Conservation (phyloP, 2,888 invertebrate species). For the Xestia ashworthii region DNA sequence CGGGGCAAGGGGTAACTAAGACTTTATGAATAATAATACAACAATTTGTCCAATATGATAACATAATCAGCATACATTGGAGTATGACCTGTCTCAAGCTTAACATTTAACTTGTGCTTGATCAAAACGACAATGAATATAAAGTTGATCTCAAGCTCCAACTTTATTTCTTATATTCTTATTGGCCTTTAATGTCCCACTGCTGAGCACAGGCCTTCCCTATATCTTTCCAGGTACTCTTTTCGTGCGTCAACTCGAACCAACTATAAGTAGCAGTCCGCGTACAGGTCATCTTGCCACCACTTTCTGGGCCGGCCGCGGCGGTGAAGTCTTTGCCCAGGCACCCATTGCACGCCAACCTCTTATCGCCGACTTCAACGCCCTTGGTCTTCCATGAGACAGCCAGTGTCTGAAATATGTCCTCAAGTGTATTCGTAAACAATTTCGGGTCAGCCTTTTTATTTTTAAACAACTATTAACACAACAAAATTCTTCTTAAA, state of each 20-base stretch:
- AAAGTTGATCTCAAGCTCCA: neutral
- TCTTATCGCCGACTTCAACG: too few species aligned
- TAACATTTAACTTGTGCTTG: neutral
- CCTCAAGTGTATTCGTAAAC: too few species aligned
- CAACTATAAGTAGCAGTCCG: neutral
- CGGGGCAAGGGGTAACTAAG: neutral
- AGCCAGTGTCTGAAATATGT: too few species aligned
- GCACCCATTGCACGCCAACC: too few species aligned
- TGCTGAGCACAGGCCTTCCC: neutral
- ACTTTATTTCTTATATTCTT: neutral
- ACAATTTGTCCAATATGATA: conserved; percentile 9
- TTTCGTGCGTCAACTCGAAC: neutral
- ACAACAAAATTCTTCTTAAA: neutral
- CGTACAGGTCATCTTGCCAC: too few species aligned
- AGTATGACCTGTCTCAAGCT: neutral
- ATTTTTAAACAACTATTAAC: neutral
- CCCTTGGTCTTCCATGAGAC: too few species aligned
- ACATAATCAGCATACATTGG: neutral
- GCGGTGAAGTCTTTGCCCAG: too few species aligned
- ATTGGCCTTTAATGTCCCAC: neutral
- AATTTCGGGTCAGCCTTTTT: too few species aligned
- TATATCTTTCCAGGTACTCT: neutral
- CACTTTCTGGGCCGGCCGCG: too few species aligned
- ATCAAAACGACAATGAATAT: neutral
- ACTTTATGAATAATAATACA: conserved; percentile 37